phyloP scores from a whole-genome alignment of 2,797 vertebrate species.

The Ctenopoma multispine region DNA sequence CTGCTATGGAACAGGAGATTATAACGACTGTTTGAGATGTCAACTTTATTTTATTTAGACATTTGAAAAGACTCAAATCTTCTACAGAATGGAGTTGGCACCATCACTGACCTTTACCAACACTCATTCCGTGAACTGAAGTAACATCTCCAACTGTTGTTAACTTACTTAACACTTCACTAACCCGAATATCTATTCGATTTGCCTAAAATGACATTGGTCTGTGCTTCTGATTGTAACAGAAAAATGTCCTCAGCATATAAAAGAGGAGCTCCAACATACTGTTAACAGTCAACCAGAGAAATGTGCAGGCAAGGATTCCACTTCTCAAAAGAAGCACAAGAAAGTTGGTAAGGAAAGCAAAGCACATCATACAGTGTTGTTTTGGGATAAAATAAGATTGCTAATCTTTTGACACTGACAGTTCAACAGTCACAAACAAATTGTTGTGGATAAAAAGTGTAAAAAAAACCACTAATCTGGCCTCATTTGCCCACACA shows the following conservation, averaged over 20 bases:
- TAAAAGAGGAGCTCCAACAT: too few relatives aligned
- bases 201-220: background rate
- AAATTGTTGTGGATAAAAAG: too few relatives aligned
- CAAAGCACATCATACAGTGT: too few relatives aligned
- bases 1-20: constrained; percentile 14
- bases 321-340: too few relatives aligned
- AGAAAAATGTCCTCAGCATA: background rate
- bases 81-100: background rate
- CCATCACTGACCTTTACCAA: background rate
- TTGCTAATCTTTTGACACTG: too few relatives aligned
- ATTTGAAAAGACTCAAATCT: constrained; percentile 18
- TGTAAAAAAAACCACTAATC: too few relatives aligned
- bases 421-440: too few relatives aligned
- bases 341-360: too few relatives aligned
- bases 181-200: background rate
- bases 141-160: background rate
- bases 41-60: constrained; percentile 11
- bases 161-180: background rate
- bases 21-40: constrained; percentile 15
- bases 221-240: background rate
- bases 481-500: too few relatives aligned
- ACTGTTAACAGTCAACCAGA: too few relatives aligned
- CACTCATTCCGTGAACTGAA: background rate
- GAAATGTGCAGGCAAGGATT: too few relatives aligned
- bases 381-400: too few relatives aligned